Evolutionary conservation across 2,888 invertebrate species (phyloP), one percentile per base, ranked within the genome.

Genomic region (Noctuana brunneofusca): DNA sequence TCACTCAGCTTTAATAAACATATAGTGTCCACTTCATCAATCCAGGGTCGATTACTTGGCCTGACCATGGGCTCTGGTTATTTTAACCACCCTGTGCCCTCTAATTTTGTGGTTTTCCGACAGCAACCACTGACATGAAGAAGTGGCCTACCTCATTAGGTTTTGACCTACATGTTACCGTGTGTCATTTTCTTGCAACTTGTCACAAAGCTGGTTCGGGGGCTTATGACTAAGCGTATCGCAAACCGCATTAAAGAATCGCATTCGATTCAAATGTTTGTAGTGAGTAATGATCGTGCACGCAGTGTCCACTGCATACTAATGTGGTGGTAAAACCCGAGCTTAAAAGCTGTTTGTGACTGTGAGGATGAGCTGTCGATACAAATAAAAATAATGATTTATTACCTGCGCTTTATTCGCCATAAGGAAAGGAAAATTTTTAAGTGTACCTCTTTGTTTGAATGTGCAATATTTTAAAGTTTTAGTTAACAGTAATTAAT

Each of bases 281-380:
- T 8, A 55, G 12, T 55, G 43, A 55, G 43, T 55, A 55, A 55
- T 41, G 16, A 41, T 8, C 41, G 14, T 41, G 14, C 8, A 41
- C 16, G 4, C 20, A 5, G 6, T 43, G 16, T 16, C 5, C 2
- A 16, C 41, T 55, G 55, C 55, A 55, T 55, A 27, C 24, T 43
- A 55, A 55, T 55, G 27, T 9, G 12, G 5, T 43, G 55, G 41
- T 43, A 55, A 55, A 55, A 43, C 41, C 41, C 55, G 16, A 18
- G 55, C 55, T 43, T 54, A 24, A 22, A 41, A n/a, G 49, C 41
- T 41, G 16, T 27, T n/a, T 27, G 27, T 16, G 41, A 41, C 8
- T 41, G 41, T 2, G 41, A 49, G 49, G n/a, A 22, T 41, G 41
- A 20, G 5, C n/a, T 35, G 24, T 14, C 41, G 41, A 55, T 24